phyloP scores from a whole-genome alignment of 1,140 invertebrate genomes.

The Caenorhabditis latens region DNA sequence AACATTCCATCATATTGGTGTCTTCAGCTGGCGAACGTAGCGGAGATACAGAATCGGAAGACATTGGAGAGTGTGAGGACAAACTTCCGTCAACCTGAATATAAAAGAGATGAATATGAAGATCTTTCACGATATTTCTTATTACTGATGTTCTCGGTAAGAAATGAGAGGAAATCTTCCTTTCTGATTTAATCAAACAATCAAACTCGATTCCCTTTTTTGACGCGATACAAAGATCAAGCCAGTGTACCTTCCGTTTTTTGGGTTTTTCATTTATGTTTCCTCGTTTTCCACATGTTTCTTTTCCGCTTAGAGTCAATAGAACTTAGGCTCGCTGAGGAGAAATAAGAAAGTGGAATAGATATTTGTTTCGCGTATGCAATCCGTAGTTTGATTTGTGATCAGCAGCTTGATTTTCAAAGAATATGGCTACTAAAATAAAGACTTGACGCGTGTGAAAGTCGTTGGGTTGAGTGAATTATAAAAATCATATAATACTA shows the following conservation, averaged over 20 bases:
- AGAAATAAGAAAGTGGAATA: background rate
- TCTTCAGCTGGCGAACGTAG: conserved; percentile 37
- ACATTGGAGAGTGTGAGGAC: conserved; percentile 46
- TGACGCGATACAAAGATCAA: background rate
- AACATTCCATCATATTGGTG: conserved; percentile 29
- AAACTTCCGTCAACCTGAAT: conserved; percentile 46
- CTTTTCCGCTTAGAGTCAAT: conserved; percentile 36
- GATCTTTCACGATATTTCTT: background rate
- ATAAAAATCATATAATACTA: background rate
- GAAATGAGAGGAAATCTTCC: too few species aligned
- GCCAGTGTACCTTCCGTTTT: background rate
- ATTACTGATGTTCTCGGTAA: background rate
- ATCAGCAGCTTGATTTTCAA: conserved; percentile 19
- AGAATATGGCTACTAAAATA: background rate
- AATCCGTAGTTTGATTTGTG: conserved; percentile 33
- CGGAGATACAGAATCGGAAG: conserved; percentile 37
- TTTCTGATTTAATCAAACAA: background rate
- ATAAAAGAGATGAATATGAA: conserved; percentile 1
- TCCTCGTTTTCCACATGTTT: background rate
- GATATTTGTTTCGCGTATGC: background rate
- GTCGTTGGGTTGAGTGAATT: background rate
- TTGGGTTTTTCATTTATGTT: background rate
- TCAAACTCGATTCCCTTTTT: background rate
- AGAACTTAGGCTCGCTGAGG: background rate
- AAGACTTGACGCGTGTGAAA: background rate